Base-by-base conservation (phyloP, 23 tunicate species). In the Trididemnum clinides region DNA sequence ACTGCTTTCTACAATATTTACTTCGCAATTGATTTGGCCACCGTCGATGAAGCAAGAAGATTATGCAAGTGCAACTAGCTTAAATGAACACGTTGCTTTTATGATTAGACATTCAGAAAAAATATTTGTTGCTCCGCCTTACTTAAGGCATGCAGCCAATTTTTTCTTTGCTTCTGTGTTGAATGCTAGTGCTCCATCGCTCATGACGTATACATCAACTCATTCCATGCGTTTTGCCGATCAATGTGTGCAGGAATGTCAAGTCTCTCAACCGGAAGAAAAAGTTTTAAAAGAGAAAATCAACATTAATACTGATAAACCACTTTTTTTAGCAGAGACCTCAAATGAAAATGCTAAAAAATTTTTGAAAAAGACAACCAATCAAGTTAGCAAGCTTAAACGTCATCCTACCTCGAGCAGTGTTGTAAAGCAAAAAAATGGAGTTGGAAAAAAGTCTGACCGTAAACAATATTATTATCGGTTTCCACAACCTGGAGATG, bases 41-140 rank as follows among this genome's bases (percentile, higher is more conserved):
- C 81, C 54, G 54, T 44, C 54, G 15, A 59, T 87, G 6, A 88
- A 77, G 62, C 64, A 62, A 35, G 88, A 88, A 51, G 88, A 91
- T 3, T 27, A 51, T 23, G 90, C 80, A 21, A 66, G 84, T 25
- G 83, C 84, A 7, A 75, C 71, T 4, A 84, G 83, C 29, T 54
- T 93, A 7, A 93, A 93, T 37, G 87, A 84, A 0, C 92, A 93
- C 51, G 64, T 93, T 15, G 93, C 93, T 25, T 93, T 93, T 59
- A 88, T 93, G 92, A 93, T 93, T 3, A 38, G 93, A 30, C 90
- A 93, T 57, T 87, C 91, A 32, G 92, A 93, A 59, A 93, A 88
- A 63, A 88, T 93, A 28, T 89, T 94, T 58, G 30, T 33, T 57
- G 95, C 90, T 1, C 98, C 98, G 38, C 38, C 51, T 39, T 94